Evolutionary conservation across 2,797 vertebrate species (phyloP).

Genomic region (Streptopelia turtur): DNA sequence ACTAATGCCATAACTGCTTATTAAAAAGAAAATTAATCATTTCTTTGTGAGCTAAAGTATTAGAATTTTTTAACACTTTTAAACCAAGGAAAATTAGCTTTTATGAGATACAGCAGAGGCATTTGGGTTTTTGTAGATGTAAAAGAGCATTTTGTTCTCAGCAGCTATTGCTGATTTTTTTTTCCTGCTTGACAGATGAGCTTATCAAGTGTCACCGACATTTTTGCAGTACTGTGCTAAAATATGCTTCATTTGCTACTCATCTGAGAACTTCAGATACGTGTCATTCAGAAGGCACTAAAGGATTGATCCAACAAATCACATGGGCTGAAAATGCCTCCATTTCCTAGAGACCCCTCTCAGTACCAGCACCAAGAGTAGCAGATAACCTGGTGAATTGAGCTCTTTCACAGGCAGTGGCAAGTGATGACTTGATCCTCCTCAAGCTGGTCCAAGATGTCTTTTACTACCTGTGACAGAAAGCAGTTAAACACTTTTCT

Average conservation of each 20-base stretch:
- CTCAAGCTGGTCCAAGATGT: not conserved
- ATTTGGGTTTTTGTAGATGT: not conserved
- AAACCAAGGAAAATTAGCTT: constrained; percentile 25
- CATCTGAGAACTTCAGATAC: constrained; percentile 49
- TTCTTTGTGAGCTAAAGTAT: constrained; percentile 42
- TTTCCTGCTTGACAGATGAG: constrained; percentile 57
- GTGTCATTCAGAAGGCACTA: constrained; percentile 35
- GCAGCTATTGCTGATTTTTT: constrained; percentile 24
- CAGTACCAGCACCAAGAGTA: not conserved
- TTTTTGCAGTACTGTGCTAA: constrained; percentile 51
- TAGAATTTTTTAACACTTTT: constrained; percentile 46
- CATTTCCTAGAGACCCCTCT: constrained; percentile 42
- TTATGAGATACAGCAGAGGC: not conserved
- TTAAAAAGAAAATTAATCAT: constrained; percentile 56
- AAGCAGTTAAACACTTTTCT: not conserved
- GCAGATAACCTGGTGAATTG: not conserved
- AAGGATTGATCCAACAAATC: constrained; percentile 29
- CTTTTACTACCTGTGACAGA: not conserved
- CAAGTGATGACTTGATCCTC: not conserved
- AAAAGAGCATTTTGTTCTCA: constrained; percentile 41
- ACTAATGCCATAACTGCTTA: constrained; percentile 69
- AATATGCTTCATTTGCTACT: constrained; percentile 60
- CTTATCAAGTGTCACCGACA: constrained; percentile 42
- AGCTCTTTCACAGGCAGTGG: not conserved
- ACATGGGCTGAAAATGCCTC: constrained; percentile 44